Evolutionary conservation across 2,797 vertebrate species (phyloP).

Genomic region (Myotis planiceps): DNA sequence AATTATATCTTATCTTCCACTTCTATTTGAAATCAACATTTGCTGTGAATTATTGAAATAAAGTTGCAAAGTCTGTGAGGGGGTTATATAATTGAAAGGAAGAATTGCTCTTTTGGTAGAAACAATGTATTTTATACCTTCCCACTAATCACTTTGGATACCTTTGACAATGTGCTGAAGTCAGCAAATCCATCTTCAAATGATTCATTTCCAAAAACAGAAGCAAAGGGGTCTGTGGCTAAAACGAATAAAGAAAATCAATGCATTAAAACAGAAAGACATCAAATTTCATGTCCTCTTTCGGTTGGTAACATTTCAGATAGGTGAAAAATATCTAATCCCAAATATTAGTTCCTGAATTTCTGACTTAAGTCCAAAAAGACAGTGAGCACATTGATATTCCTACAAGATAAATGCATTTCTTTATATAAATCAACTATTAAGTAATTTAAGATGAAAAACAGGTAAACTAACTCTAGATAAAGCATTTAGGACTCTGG

Average conservation of each 20-base stretch:
- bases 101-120: neutral
- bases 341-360: conserved; percentile 43
- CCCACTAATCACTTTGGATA: conserved; percentile 80
- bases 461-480: neutral
- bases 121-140: conserved; percentile 54
- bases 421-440: conserved; percentile 36
- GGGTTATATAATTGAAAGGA: neutral
- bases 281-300: conserved; percentile 36
- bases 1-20: conserved; percentile 7
- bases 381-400: neutral
- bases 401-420: neutral
- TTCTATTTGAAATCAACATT: conserved; percentile 43
- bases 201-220: conserved; percentile 95
- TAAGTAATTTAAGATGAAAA: conserved; percentile 25
- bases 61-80: neutral
- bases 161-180: conserved; percentile 95
- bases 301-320: conserved; percentile 49
- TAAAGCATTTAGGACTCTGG: conserved; percentile 3
- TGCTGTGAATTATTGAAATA: conserved; percentile 34
- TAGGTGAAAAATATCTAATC: neutral
- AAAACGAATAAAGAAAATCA: conserved; percentile 73
- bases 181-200: conserved; percentile 96
- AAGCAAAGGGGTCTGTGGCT: conserved; percentile 95
- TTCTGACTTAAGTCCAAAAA: neutral
- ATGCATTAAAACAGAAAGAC: conserved; percentile 6